A percentile compares a stretch with the other conserved stretches of the same genome.
These are phyloP conservation scores for Dascillus cervinus DNA, from an alignment of 2,888 invertebrate genomes.

Conservation along the genomic window DNA sequence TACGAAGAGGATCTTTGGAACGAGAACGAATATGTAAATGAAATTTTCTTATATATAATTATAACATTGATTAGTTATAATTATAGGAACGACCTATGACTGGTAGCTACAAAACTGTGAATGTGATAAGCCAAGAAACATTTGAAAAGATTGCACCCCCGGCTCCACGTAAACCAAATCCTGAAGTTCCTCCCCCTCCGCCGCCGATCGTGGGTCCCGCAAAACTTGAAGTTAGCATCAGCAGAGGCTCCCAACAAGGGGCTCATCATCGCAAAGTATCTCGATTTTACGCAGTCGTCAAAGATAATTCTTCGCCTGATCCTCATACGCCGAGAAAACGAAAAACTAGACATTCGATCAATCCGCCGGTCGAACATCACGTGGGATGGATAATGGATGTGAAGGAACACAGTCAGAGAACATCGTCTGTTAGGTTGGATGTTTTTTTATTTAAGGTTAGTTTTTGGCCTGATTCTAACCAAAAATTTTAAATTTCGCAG, in stretches of 20 bases:
- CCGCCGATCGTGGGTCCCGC: slow-evolving; percentile 43
- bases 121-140: slow-evolving; percentile 78
- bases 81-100: slow-evolving; percentile 43
- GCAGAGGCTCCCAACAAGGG: slow-evolving; percentile 6
- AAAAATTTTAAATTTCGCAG: slow-evolving; percentile 33
- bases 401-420: slow-evolving; percentile 72
- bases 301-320: slow-evolving; percentile 56
- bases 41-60: slow-evolving; percentile 2
- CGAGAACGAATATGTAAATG: slow-evolving; percentile 47
- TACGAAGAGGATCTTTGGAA: slow-evolving; percentile 95
- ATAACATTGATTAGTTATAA: slow-evolving; percentile 4
- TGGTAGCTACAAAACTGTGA: slow-evolving; percentile 75
- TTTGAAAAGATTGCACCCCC: slow-evolving; percentile 72
- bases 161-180: slow-evolving; percentile 58
- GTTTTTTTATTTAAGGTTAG: slow-evolving; percentile 5
- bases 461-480: not conserved
- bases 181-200: slow-evolving; percentile 77
- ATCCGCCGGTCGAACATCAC: slow-evolving; percentile 91
- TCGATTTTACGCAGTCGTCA: slow-evolving; percentile 91
- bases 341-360: slow-evolving; percentile 85
- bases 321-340: slow-evolving; percentile 70
- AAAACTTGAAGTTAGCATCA: not conserved
- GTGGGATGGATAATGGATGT: slow-evolving; percentile 98
- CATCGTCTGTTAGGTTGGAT: slow-evolving; percentile 65
- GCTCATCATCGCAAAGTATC: slow-evolving; percentile 53